Evolutionary conservation across 2,888 invertebrate genomes (phyloP).

Genomic region (Cactoblastis cactorum): DNA sequence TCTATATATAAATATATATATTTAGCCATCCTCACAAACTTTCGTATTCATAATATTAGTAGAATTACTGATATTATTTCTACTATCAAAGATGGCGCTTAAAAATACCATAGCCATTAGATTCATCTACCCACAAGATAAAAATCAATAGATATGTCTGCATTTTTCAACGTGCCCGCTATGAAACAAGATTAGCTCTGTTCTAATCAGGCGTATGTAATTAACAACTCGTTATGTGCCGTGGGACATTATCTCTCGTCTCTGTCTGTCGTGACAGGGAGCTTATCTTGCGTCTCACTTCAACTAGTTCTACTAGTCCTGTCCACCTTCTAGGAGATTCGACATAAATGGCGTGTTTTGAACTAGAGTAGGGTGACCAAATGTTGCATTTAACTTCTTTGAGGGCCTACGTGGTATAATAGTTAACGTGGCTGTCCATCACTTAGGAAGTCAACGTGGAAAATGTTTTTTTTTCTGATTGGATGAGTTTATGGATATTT

Average conservation of each 20-base stretch:
- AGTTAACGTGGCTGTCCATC: neutral
- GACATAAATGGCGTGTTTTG: slow-evolving; percentile 3
- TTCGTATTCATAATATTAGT: neutral
- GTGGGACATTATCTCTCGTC: slow-evolving; percentile 3
- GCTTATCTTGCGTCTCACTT: slow-evolving; percentile 3
- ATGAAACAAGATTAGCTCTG: slow-evolving; percentile 4
- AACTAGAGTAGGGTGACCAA: neutral
- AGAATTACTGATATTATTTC: no score
- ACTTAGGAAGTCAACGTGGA: neutral
- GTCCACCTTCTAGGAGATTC: slow-evolving; percentile 7
- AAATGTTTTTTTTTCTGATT: no score
- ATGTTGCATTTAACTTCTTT: neutral
- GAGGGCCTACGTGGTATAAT: neutral
- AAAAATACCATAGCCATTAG: neutral
- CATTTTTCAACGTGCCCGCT: slow-evolving; percentile 18
- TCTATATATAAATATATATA: no score
- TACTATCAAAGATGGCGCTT: no score
- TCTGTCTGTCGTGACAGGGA: neutral
- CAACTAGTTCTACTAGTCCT: slow-evolving; percentile 10
- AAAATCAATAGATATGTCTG: neutral
- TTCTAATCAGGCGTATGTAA: slow-evolving; percentile 25
- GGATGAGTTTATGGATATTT: no score
- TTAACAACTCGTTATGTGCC: slow-evolving; percentile 23
- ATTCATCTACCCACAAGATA: neutral
- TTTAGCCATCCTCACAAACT: no score